phyloP scores from a whole-genome alignment of 1,140 invertebrate genomes.

The Idris sp. region DNA sequence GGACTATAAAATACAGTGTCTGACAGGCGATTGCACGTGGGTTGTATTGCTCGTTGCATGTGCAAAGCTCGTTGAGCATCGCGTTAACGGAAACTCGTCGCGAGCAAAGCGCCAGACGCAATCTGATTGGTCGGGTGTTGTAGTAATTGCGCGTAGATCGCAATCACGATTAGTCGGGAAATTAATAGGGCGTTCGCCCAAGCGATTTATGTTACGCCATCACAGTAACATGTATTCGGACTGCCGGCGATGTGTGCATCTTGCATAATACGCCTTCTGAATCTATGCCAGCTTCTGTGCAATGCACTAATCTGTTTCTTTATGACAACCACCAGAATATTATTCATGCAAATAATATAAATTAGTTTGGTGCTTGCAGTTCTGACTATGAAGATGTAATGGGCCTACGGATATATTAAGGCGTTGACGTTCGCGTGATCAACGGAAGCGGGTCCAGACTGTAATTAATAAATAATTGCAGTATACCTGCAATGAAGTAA shows the following conservation, averaged over 20 bases:
- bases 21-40: conserved; percentile 60
- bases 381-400: conserved; percentile 52
- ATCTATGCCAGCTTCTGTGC: conserved; percentile 54
- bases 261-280: conserved; percentile 54
- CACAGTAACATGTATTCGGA: conserved; percentile 54
- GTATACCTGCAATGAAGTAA: background rate
- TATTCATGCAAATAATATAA: conserved; percentile 56
- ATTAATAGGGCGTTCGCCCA: conserved; percentile 71
- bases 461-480: conserved; percentile 58
- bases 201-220: conserved; percentile 68
- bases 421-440: conserved; percentile 54
- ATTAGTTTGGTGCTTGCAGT: conserved; percentile 20
- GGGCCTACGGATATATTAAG: conserved; percentile 23
- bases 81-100: conserved; percentile 71
- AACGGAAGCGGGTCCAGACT: conserved; percentile 22
- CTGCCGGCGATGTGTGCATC: conserved; percentile 21
- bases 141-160: conserved; percentile 76
- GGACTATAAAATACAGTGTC: conserved; percentile 61
- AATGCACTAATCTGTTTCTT: conserved; percentile 41
- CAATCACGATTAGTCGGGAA: conserved; percentile 74
- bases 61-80: conserved; percentile 67
- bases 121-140: conserved; percentile 72
- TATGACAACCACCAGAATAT: no score
- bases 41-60: conserved; percentile 61
- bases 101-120: conserved; percentile 67